Conservation (phyloP, 2,113 vertebrate genomes). For the Danio rerio region GRCz12tu NC_133182.1:48757001-48757500, state of each 20-base stretch:
- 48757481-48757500: conserved; percentile 66
- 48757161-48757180: conserved; percentile 59
- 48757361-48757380: conserved; percentile 76
- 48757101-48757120: conserved; percentile 59
- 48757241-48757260: conserved; percentile 76
- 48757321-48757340: conserved; percentile 81
- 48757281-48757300: conserved; percentile 79
- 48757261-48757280: conserved; percentile 80
- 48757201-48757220: conserved; percentile 35
- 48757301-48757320: conserved; percentile 84
- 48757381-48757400: conserved; percentile 47
- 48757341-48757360: conserved; percentile 82
- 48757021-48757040: conserved; percentile 47
- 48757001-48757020: conserved; percentile 52
- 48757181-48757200: conserved; percentile 59
- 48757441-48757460: conserved; percentile 87
- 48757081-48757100: conserved; percentile 62
- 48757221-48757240: conserved; percentile 50
- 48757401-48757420: conserved; percentile 78
- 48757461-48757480: conserved; percentile 84
- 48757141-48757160: conserved; percentile 55
- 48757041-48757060: conserved; percentile 47
- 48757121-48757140: conserved; percentile 51
- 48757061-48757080: conserved; percentile 46
- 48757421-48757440: conserved; percentile 86